Evolutionary conservation across 1,140 invertebrate genomes (phyloP).

Genomic region (Drosophila nikananu): DNA sequence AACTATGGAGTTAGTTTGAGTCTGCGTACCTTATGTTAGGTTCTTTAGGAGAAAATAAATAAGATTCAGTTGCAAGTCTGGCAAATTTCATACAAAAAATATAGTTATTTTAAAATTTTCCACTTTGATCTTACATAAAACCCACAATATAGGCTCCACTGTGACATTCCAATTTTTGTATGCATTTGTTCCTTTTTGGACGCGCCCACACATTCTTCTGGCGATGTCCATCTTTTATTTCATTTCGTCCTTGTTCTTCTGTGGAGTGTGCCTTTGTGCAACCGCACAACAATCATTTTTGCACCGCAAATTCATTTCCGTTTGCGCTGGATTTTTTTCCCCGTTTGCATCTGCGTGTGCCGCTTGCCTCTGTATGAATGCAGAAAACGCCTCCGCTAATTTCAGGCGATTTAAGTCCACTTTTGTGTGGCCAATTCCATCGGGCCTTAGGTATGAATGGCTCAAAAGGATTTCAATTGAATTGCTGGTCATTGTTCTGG

Average conservation of each 20-base stretch:
- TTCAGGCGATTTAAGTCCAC: constrained; percentile 57
- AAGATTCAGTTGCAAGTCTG: not conserved
- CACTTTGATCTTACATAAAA: not conserved
- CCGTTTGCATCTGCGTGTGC: constrained; percentile 6
- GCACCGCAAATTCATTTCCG: constrained; percentile 80
- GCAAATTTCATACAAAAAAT: not conserved
- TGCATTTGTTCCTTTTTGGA: constrained; percentile 50
- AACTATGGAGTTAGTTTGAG: not conserved
- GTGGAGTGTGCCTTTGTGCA: constrained; percentile 58
- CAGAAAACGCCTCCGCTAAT: constrained; percentile 65
- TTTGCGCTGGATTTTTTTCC: constrained; percentile 41
- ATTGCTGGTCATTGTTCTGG: constrained; percentile 3
- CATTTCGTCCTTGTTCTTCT: constrained; percentile 42
- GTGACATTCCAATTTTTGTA: constrained; percentile 56
- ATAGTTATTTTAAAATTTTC: not conserved
- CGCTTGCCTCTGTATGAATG: constrained; percentile 22
- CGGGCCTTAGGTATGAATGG: not conserved
- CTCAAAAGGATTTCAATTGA: constrained; percentile 13
- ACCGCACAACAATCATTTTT: constrained; percentile 79
- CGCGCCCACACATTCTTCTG: not conserved
- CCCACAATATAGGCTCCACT: constrained; percentile 18
- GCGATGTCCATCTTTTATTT: constrained; percentile 61
- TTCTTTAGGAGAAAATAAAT: too few species aligned
- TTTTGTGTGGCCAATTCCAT: constrained; percentile 55
- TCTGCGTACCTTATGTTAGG: too few species aligned